Base-by-base conservation (phyloP, 2,888 invertebrate genomes). In the Volucella bombylans region DNA sequence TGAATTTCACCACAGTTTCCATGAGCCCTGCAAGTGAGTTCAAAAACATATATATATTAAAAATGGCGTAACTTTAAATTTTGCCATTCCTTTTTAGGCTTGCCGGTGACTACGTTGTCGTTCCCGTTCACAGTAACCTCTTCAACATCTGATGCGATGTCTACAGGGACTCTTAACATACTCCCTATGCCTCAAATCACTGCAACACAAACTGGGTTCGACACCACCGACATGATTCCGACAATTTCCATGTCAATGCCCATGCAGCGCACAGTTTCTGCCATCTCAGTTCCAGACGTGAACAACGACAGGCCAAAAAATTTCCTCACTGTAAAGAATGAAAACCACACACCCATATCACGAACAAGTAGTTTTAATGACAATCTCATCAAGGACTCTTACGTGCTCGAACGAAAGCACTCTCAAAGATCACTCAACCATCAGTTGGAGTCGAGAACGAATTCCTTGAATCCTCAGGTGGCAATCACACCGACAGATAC, bases 71-170 rank as follows among this genome's bases (percentile, higher is more conserved):
- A 15, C 39, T 12, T 41, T 38, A 23, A 23, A 2, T 6, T 8
- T n/a, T 0, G 10, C 9, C 4, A 8, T 38, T 57, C 14, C 1
- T 11, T 79, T 62, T 14, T 10, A 86, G 86, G 71, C 41, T 52
- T 80, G 3, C 89, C 90, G 0, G 86, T 88, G 4, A 89, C 90
- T 1, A 91, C 91, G 0, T 85, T 91, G 1, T 91, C 91, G n/a
- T 91, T 91, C 62, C 91, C 91, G 6, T 91, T 91, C 81, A 89
- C 91, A 12, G 90, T 91, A 12, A 88, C 90, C 9, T 89, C 88
- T 41, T 90, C 90, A 54, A 88, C 88, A 0, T 89, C 89, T 4
- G 90, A 90, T n/a, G 87, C 89, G 15, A 80, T 88, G 18, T 88
- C 91, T 11, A 88, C 89, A 1, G 89, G 90, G 50, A 90, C 91